phyloP scores from a whole-genome alignment of 2,888 invertebrate genomes.

The Erpobdella octoculata region DNA sequence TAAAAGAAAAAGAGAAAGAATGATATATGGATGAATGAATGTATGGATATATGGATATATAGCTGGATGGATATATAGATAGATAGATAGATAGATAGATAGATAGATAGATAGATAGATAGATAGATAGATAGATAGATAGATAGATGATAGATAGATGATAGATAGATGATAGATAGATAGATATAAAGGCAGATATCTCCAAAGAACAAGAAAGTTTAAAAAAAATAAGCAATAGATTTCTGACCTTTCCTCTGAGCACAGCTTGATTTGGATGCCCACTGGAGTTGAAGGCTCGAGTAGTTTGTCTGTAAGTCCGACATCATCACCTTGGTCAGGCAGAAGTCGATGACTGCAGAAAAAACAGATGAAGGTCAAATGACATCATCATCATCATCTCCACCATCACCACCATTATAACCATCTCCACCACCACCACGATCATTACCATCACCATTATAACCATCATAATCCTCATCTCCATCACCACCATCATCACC shows the following conservation, averaged over 20 bases:
- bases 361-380: neutral
- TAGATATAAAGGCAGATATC: too few species aligned
- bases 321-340: conserved; percentile 73
- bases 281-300: conserved; percentile 67
- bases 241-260: conserved; percentile 64
- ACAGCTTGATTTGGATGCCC: conserved; percentile 84
- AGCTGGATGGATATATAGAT: too few species aligned
- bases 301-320: conserved; percentile 72
- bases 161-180: too few species aligned
- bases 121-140: too few species aligned
- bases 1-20: too few species aligned
- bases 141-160: too few species aligned
- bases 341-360: conserved; percentile 76
- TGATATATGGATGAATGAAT: too few species aligned
- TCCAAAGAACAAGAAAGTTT: neutral
- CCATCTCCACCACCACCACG: neutral
- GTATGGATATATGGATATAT: too few species aligned
- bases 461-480: neutral
- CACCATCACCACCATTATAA: neutral
- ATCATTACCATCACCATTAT: neutral
- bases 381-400: neutral
- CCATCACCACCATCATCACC: neutral
- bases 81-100: too few species aligned
- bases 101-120: too few species aligned
- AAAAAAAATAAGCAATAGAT: neutral